phyloP scores from a whole-genome alignment of 2,797 vertebrate species.

The Orientallactaga sibirica region DNA sequence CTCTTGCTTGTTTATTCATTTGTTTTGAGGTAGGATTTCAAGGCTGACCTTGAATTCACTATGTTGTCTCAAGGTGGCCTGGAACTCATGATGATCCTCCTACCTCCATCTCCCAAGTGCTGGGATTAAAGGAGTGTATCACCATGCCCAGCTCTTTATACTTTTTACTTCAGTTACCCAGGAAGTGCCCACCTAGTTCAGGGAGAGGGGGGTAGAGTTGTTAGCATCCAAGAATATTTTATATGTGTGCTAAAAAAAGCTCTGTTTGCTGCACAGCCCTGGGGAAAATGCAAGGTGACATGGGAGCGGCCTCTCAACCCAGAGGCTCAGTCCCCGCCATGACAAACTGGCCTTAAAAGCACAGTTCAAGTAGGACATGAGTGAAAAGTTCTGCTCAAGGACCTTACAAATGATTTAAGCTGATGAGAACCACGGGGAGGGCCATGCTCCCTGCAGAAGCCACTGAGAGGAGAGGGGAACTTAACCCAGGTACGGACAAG shows the following conservation, averaged over 20 bases:
- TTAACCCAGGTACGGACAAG: conserved; percentile 46
- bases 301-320: neutral
- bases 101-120: too few species aligned
- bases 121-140: too few species aligned
- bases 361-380: neutral
- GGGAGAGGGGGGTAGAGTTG: neutral
- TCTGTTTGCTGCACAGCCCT: neutral
- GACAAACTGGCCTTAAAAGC: neutral
- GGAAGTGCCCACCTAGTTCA: neutral
- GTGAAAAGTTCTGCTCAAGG: neutral
- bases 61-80: too few species aligned
- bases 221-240: neutral
- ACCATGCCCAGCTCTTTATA: neutral
- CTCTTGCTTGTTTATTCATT: too few species aligned
- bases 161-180: conserved; percentile 7
- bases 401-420: neutral
- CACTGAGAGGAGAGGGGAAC: conserved; percentile 32
- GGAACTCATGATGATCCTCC: too few species aligned
- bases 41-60: too few species aligned
- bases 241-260: neutral
- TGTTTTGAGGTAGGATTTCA: too few species aligned
- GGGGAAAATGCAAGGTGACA: conserved; percentile 5
- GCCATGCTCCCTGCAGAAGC: neutral
- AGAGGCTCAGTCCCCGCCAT: neutral
- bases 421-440: too few species aligned